Conservation (phyloP, 2,113 vertebrate species). For the Apodemus speciosus region DNA sequence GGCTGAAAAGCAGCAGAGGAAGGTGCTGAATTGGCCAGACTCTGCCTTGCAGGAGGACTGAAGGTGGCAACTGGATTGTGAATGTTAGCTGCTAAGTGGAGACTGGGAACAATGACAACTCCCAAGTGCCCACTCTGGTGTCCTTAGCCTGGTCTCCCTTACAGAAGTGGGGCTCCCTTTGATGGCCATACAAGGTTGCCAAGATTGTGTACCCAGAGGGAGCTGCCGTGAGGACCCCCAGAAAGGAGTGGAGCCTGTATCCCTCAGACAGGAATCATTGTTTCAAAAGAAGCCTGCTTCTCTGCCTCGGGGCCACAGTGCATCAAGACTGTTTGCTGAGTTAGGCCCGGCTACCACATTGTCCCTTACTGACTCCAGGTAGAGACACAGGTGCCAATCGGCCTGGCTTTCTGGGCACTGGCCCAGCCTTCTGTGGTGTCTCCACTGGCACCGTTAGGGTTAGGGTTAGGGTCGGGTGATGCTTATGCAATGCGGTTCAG, state of each 20-base stretch:
- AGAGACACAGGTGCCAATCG: neutral
- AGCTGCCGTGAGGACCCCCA: neutral
- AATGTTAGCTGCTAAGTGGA: neutral
- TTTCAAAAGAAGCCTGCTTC: neutral
- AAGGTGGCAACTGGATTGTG: neutral
- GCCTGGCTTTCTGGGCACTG: slow-evolving; percentile 5
- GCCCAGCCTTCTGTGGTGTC: neutral
- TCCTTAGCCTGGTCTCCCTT: neutral
- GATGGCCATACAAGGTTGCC: neutral
- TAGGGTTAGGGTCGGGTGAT: neutral
- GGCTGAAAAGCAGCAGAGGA: neutral
- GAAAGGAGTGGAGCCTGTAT: neutral
- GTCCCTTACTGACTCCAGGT: neutral
- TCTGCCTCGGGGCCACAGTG: neutral
- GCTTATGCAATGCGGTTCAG: neutral
- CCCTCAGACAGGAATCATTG: neutral
- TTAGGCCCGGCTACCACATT: neutral
- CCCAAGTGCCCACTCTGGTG: neutral
- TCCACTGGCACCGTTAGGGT: neutral
- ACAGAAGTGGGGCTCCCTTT: neutral
- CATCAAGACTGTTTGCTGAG: neutral
- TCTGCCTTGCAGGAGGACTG: neutral
- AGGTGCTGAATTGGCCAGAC: neutral
- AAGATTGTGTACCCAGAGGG: neutral
- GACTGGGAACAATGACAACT: neutral